Conservation (phyloP, 1,140 invertebrate species). For the Hyphantria cunea region DNA sequence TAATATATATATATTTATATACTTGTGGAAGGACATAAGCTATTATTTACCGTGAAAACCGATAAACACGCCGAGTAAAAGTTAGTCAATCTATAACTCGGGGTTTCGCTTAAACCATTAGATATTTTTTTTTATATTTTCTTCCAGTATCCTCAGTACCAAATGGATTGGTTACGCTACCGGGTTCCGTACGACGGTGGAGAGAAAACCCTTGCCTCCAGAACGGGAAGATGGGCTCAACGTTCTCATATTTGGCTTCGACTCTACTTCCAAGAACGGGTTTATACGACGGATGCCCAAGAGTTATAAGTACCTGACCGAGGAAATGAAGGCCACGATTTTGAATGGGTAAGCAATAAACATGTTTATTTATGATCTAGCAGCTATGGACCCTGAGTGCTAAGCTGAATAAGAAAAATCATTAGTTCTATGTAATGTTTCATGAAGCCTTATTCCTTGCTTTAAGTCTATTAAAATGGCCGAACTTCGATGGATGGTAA, state of each 20-base stretch:
- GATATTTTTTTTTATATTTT: slow-evolving; percentile 1
- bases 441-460: too few relatives aligned
- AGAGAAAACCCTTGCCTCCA: slow-evolving; percentile 33
- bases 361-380: slow-evolving; percentile 16
- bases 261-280: slow-evolving; percentile 94
- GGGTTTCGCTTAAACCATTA: too few relatives aligned
- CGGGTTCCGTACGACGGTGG: slow-evolving; percentile 47
- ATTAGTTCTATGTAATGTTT: too few relatives aligned
- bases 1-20: too few relatives aligned
- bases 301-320: slow-evolving; percentile 88
- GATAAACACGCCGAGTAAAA: too few relatives aligned
- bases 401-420: too few relatives aligned
- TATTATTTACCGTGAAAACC: too few relatives aligned
- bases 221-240: slow-evolving; percentile 78
- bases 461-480: too few relatives aligned
- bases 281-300: slow-evolving; percentile 94
- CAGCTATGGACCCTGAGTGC: too few relatives aligned
- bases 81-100: too few relatives aligned
- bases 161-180: slow-evolving; percentile 55
- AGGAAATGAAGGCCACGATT: slow-evolving; percentile 86
- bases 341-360: slow-evolving; percentile 88
- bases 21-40: too few relatives aligned
- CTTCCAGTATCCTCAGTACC: slow-evolving; percentile 42
- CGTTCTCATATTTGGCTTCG: slow-evolving; percentile 95
- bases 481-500: too few relatives aligned